phyloP scores from a whole-genome alignment of 2,888 invertebrate species.

The Anarsia innoxiella region DNA sequence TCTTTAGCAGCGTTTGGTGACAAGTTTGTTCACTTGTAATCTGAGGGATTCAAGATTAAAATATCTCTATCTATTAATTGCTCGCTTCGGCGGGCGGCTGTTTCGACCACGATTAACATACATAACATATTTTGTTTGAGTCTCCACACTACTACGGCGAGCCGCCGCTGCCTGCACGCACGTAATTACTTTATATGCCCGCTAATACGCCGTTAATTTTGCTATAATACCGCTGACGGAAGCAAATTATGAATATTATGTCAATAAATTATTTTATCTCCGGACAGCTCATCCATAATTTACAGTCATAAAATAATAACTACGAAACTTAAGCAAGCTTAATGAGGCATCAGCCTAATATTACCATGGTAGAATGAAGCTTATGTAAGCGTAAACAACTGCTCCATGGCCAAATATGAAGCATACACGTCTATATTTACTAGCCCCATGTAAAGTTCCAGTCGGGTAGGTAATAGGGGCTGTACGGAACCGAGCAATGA shows the following conservation, averaged over 20 bases:
- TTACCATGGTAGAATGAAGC: slow-evolving; percentile 35
- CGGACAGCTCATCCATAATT: slow-evolving; percentile 44
- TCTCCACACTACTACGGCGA: too few relatives aligned
- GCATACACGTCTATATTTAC: slow-evolving; percentile 26
- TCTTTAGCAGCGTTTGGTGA: slow-evolving; percentile 61
- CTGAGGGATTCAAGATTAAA: slow-evolving; percentile 38
- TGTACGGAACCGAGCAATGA: slow-evolving; percentile 26
- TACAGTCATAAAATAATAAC: slow-evolving; percentile 53
- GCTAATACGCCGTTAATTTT: slow-evolving; percentile 41
- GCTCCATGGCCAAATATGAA: slow-evolving; percentile 31
- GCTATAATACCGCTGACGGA: slow-evolving; percentile 37
- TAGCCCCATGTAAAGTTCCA: slow-evolving; percentile 41
- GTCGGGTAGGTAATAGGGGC: slow-evolving; percentile 36
- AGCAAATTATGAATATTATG: slow-evolving; percentile 47
- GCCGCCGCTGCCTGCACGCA: slow-evolving; percentile 26
- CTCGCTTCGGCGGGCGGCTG: slow-evolving; percentile 18
- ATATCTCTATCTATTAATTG: slow-evolving; percentile 38
- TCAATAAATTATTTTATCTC: slow-evolving; percentile 44
- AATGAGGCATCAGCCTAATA: slow-evolving; percentile 48
- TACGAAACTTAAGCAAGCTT: slow-evolving; percentile 46
- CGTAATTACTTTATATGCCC: slow-evolving; percentile 35
- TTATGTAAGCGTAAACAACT: slow-evolving; percentile 32
- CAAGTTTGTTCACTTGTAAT: slow-evolving; percentile 64
- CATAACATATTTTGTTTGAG: slow-evolving; percentile 31
- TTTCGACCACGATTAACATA: slow-evolving; percentile 18